A percentile compares a stretch with the other conserved stretches of the same genome.
Evolutionary conservation across 1,140 invertebrate species (phyloP).

Genomic region (Drosophila lini): DNA sequence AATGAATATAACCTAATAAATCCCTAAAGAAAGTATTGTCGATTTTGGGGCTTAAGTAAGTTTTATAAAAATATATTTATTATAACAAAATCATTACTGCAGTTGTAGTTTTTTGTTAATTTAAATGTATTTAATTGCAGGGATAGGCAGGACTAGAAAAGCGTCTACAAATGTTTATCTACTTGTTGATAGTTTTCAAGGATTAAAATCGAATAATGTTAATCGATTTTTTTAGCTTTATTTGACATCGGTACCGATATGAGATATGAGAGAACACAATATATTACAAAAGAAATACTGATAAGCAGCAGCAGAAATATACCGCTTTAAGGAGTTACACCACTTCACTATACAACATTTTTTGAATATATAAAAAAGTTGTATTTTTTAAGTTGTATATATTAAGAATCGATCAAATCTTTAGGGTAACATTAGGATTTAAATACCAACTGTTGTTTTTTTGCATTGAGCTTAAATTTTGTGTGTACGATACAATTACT

Average conservation of each 20-base stretch:
- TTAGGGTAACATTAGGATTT: too few species aligned
- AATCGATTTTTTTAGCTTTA: background rate
- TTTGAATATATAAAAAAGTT: too few species aligned
- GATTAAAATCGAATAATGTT: background rate
- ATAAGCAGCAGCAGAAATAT: background rate
- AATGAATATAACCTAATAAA: slow-evolving; percentile 3
- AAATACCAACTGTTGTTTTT: too few species aligned
- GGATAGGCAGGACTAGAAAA: background rate
- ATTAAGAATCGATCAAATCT: too few species aligned
- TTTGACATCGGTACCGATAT: background rate
- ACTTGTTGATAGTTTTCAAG: slow-evolving; percentile 9
- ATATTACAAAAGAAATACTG: background rate
- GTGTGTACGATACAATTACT: too few species aligned
- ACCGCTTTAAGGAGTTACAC: background rate
- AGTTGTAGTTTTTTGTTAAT: too few species aligned
- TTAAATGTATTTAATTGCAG: background rate
- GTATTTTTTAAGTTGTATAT: too few species aligned
- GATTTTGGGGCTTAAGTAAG: background rate
- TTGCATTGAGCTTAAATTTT: too few species aligned
- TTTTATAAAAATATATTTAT: background rate
- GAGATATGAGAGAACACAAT: background rate
- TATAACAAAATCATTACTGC: background rate
- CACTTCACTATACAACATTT: too few species aligned
- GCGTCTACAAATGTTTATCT: background rate
- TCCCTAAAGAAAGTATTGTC: background rate